Evolutionary conservation across 2,797 vertebrate species (phyloP).

Genomic region (Chiroxiphia lanceolata): DNA sequence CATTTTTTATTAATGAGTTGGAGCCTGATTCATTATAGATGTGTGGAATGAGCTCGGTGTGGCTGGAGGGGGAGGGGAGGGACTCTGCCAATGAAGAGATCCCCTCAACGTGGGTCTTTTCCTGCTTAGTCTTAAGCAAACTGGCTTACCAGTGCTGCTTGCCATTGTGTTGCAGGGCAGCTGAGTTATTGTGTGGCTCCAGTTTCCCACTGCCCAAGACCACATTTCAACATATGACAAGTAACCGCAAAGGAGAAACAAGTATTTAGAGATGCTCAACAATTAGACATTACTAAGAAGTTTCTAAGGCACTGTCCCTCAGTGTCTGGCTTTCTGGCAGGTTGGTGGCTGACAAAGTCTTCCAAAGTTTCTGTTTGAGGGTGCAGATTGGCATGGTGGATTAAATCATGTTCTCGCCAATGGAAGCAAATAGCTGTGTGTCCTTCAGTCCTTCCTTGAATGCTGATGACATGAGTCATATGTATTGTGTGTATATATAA

Average conservation of each 20-base stretch:
- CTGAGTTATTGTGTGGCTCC: accelerated
- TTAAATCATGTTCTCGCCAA: accelerated
- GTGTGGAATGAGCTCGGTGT: constrained; percentile 65
- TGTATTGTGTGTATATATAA: neutral
- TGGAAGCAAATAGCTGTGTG: neutral
- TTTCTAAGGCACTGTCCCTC: neutral
- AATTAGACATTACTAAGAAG: neutral
- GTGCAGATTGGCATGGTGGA: accelerated
- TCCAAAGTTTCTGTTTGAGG: neutral
- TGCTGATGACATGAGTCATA: neutral
- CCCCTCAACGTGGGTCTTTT: neutral
- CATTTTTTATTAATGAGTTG: constrained; percentile 80
- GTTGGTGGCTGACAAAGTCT: neutral
- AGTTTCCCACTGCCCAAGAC: neutral
- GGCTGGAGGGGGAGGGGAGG: constrained; percentile 44
- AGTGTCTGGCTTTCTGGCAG: neutral
- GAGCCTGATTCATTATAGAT: constrained; percentile 80
- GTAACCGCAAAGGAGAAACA: neutral
- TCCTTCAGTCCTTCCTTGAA: neutral
- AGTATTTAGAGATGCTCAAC: neutral
- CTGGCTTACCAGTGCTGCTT: neutral
- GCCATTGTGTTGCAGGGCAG: neutral
- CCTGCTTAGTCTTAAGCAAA: neutral
- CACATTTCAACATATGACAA: accelerated
- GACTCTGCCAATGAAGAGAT: neutral